A percentile compares a stretch with the other conserved stretches of the same genome.
These are phyloP conservation scores for Agonopterix arenella DNA, from an alignment of 2,888 invertebrate species.

Conservation along the genomic window DNA sequence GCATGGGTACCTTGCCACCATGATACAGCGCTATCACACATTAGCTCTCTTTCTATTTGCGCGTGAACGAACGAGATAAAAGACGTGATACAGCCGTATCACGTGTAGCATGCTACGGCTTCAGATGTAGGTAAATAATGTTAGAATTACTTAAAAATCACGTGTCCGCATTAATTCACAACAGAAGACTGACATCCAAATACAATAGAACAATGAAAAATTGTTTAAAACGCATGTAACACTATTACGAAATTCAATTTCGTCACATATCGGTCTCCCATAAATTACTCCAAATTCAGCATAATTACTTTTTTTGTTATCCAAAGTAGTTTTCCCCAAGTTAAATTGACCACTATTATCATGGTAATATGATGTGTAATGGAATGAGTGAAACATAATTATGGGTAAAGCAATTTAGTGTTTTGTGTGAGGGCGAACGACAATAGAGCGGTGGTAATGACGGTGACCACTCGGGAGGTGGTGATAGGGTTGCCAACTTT, in stretches of 20 bases:
- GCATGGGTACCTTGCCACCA: too few species aligned
- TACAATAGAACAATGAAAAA: not conserved
- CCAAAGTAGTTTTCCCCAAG: constrained; percentile 9
- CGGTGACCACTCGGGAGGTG: constrained; percentile 12
- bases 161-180: too few species aligned
- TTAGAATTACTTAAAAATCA: too few species aligned
- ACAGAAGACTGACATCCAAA: too few species aligned
- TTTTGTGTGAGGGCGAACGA: constrained; percentile 20
- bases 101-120: too few species aligned
- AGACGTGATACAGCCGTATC: too few species aligned
- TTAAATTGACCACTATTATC: constrained; percentile 18
- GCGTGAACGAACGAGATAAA: too few species aligned
- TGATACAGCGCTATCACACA: too few species aligned
- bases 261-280: constrained; percentile 22
- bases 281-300: constrained; percentile 25
- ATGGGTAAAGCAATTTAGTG: constrained; percentile 16
- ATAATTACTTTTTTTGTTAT: constrained; percentile 23
- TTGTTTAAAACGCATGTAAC: not conserved
- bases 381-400: constrained; percentile 11
- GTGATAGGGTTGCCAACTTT: constrained; percentile 1
- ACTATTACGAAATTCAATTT: constrained; percentile 24
- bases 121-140: too few species aligned
- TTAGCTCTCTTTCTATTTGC: too few species aligned
- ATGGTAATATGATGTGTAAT: constrained; percentile 18
- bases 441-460: constrained; percentile 26